Conservation (phyloP, 2,888 invertebrate species). For the Argynnis bischoffii region DNA sequence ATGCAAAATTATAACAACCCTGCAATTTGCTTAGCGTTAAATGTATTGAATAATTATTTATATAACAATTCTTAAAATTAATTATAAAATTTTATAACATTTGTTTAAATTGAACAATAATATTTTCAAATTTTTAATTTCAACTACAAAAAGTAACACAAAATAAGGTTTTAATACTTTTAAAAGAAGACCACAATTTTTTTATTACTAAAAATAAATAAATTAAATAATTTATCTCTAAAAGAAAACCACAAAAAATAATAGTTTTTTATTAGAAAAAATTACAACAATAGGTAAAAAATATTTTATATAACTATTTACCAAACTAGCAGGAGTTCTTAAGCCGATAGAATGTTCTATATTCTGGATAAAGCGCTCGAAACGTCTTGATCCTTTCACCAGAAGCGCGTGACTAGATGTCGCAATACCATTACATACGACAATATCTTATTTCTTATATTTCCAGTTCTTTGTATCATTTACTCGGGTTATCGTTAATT, state of each 20-base stretch:
- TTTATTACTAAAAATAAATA: too few relatives aligned
- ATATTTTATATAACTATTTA: constrained; percentile 41
- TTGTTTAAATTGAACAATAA: too few relatives aligned
- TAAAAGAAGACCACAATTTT: too few relatives aligned
- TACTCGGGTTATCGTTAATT: constrained; percentile 34
- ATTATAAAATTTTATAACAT: too few relatives aligned
- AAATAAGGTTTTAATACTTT: too few relatives aligned
- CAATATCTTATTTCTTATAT: neutral
- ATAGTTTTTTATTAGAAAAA: constrained; percentile 10
- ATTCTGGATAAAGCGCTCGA: constrained; percentile 41
- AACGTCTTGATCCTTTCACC: constrained; percentile 59
- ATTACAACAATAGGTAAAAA: constrained; percentile 35
- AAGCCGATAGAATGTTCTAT: constrained; percentile 34
- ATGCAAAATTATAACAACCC: too few relatives aligned
- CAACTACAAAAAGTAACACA: too few relatives aligned
- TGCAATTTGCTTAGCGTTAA: too few relatives aligned
- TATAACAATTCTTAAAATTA: too few relatives aligned
- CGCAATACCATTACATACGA: constrained; percentile 11
- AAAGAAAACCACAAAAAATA: constrained; percentile 15
- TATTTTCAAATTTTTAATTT: too few relatives aligned
- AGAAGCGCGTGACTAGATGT: constrained; percentile 39
- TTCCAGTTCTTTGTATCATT: constrained; percentile 10
- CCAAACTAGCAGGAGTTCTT: constrained; percentile 53
- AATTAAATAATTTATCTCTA: neutral
- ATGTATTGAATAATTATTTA: too few relatives aligned